Percentiles rank a stretch among this genome's conserved stretches.
Evolutionary conservation across 2,113 vertebrate genomes (phyloP).

Genomic region (Paramisgurnus dabryanus): DNA sequence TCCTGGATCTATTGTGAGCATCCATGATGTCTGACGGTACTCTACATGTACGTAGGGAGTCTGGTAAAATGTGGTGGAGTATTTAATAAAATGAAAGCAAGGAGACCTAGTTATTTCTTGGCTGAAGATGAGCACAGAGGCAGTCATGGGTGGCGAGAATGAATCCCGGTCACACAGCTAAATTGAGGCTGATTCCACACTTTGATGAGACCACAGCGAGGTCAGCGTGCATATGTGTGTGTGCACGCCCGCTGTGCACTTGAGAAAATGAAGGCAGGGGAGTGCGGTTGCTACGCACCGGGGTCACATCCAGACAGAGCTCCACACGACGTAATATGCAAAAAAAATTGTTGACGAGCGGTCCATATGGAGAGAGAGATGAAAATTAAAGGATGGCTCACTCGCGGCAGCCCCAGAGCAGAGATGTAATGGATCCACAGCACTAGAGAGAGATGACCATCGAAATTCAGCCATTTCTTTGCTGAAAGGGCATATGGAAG

Average conservation of each 20-base stretch:
- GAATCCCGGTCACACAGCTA: conserved; percentile 63
- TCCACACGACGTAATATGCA: conserved; percentile 51
- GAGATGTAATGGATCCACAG: conserved; percentile 33
- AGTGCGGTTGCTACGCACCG: conserved; percentile 58
- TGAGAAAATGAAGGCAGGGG: conserved; percentile 60
- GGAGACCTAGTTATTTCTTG: conserved; percentile 53
- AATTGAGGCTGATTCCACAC: conserved; percentile 71
- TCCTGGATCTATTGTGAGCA: conserved; percentile 21
- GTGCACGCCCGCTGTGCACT: background rate
- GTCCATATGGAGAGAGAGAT: conserved; percentile 39
- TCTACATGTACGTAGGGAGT: background rate
- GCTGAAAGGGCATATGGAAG: conserved; percentile 4
- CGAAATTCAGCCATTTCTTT: background rate
- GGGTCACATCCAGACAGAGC: conserved; percentile 60
- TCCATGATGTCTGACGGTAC: background rate
- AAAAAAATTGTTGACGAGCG: conserved; percentile 52
- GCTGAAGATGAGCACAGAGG: conserved; percentile 49
- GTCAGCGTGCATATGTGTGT: conserved; percentile 3
- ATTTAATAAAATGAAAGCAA: conserved; percentile 58
- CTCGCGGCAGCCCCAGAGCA: conserved; percentile 30
- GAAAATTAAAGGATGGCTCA: conserved; percentile 15
- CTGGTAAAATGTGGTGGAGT: conserved; percentile 50
- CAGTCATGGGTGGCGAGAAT: conserved; percentile 59
- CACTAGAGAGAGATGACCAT: conserved; percentile 26
- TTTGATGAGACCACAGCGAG: conserved; percentile 45